These are phyloP conservation scores for Mechanitis mazaeus DNA, from an alignment of 2,888 invertebrate species.

Conservation along the genomic window DNA sequence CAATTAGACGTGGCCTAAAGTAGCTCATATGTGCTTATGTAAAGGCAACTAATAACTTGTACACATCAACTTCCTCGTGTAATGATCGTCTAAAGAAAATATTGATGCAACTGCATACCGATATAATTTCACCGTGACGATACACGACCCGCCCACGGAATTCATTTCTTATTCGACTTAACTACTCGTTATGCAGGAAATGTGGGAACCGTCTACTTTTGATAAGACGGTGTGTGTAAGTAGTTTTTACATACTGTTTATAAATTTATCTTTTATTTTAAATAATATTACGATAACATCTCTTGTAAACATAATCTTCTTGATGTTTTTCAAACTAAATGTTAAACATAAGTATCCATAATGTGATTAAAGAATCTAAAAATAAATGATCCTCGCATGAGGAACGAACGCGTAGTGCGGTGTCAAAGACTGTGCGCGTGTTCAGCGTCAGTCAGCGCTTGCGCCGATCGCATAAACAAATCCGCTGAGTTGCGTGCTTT, in stretches of 20 bases:
- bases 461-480: constrained; percentile 63
- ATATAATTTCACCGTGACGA: constrained; percentile 30
- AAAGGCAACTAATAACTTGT: constrained; percentile 54
- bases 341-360: not conserved
- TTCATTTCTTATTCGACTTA: constrained; percentile 20
- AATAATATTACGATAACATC: not conserved
- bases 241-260: not conserved
- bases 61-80: constrained; percentile 49
- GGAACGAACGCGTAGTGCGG: constrained; percentile 48
- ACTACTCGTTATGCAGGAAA: constrained; percentile 21
- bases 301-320: too few species aligned
- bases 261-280: not conserved
- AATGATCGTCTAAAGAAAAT: constrained; percentile 43
- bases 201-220: constrained; percentile 28
- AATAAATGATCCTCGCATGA: constrained; percentile 48
- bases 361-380: constrained; percentile 34
- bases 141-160: constrained; percentile 22
- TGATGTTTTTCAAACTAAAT: too few species aligned
- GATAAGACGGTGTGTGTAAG: not conserved
- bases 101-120: constrained; percentile 42
- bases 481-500: constrained; percentile 33
- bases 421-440: constrained; percentile 66
- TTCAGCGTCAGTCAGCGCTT: constrained; percentile 60
- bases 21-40: constrained; percentile 65
- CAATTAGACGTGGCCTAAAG: constrained; percentile 72